Conservation (phyloP, 2,888 invertebrate genomes). For the Eudemis profundana region DNA sequence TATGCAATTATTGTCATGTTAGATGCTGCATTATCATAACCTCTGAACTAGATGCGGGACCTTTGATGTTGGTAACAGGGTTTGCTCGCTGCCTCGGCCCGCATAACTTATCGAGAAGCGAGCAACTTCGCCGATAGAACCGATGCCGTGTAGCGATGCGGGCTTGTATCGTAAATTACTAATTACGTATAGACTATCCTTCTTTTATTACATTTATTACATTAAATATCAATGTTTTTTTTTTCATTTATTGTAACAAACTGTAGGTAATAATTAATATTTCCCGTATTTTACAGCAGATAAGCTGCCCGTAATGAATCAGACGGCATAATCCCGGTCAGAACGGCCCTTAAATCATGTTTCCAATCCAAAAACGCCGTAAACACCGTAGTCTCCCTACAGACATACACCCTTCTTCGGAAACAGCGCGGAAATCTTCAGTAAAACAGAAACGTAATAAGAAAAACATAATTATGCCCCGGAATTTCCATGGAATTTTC, state of each 20-base stretch:
- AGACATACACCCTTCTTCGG: not conserved
- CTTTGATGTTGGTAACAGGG: not conserved
- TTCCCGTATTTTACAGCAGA: slow-evolving; percentile 37
- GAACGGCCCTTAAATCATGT: slow-evolving; percentile 21
- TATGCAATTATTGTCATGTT: too few species aligned
- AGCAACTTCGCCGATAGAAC: slow-evolving; percentile 41
- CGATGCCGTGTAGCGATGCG: not conserved
- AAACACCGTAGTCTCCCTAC: not conserved
- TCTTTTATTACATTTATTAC: too few species aligned
- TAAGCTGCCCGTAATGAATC: slow-evolving; percentile 41
- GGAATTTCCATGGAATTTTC: not conserved
- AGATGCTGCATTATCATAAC: too few species aligned
- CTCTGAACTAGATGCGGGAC: too few species aligned
- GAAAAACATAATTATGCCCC: slow-evolving; percentile 28
- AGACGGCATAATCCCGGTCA: slow-evolving; percentile 37
- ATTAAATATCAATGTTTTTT: too few species aligned
- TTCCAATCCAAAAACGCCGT: not conserved
- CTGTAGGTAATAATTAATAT: slow-evolving; percentile 28
- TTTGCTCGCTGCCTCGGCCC: not conserved
- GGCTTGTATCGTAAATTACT: not conserved
- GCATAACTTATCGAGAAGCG: slow-evolving; percentile 60
- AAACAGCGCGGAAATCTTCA: not conserved
- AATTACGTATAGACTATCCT: too few species aligned
- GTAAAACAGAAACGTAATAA: slow-evolving; percentile 35
- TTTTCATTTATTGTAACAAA: too few species aligned